A percentile compares a stretch with the other conserved stretches of the same genome.
Evolutionary conservation across 2,797 vertebrate species (phyloP).

Genomic region (Argya squamiceps): DNA sequence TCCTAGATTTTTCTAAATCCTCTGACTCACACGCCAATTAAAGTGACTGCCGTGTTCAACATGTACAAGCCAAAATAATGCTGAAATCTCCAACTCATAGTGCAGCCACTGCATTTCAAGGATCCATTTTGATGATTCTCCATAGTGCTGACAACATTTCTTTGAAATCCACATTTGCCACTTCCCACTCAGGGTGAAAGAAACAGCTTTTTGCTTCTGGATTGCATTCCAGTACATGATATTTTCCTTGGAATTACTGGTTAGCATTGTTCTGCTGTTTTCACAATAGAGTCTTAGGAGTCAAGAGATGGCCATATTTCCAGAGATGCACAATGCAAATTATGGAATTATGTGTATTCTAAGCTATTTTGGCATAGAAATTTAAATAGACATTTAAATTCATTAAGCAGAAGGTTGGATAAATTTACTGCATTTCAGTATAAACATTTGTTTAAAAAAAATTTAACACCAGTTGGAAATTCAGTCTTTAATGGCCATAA

Average conservation of each 20-base stretch:
- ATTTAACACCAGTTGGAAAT: not conserved
- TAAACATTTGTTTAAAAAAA: not conserved
- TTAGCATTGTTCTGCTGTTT: not conserved
- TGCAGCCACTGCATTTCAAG: not conserved
- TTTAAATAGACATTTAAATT: not conserved
- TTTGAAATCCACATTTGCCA: not conserved
- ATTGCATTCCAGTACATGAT: not conserved
- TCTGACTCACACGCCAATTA: not conserved
- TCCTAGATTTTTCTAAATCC: not conserved
- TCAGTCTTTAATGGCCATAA: not conserved
- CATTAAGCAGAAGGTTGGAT: not conserved
- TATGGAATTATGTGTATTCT: not conserved
- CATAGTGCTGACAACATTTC: not conserved
- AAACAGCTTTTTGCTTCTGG: not conserved
- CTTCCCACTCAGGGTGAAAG: not conserved
- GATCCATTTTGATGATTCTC: not conserved
- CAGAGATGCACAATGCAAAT: accelerated
- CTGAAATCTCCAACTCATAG: not conserved
- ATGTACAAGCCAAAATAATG: not conserved
- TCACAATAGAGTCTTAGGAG: not conserved
- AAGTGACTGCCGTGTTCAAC: not conserved
- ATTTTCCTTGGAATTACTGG: not conserved
- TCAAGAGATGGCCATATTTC: not conserved
- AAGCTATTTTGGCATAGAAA: not conserved
- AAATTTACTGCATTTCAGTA: not conserved